Evolutionary conservation across 2,888 invertebrate species (phyloP).

Genomic region (Agrochola litura): DNA sequence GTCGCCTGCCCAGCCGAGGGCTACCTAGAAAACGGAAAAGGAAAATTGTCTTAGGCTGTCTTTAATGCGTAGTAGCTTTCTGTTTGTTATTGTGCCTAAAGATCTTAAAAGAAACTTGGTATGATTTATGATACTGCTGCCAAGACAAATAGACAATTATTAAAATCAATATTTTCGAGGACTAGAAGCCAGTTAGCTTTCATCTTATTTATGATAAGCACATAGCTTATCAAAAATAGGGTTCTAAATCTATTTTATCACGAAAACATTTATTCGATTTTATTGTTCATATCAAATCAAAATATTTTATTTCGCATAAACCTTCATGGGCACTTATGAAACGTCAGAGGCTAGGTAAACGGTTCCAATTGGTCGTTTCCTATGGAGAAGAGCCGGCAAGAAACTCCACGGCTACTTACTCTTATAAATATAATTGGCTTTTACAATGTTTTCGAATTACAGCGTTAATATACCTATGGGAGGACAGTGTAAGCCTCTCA

Average conservation of each 20-base stretch:
- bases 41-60: neutral
- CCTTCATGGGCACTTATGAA: too few relatives aligned
- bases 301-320: too few relatives aligned
- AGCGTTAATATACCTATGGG: too few relatives aligned
- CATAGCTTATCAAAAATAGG: neutral
- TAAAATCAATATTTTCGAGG: neutral
- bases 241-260: neutral
- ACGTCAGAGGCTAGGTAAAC: too few relatives aligned
- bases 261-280: neutral
- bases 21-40: conserved; percentile 87
- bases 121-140: neutral
- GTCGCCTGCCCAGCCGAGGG: conserved; percentile 97
- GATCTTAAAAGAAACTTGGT: neutral
- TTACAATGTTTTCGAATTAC: too few relatives aligned
- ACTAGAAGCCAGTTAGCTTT: neutral
- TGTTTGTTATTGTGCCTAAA: neutral
- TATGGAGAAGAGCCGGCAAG: too few relatives aligned
- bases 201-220: neutral
- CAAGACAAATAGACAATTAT: neutral
- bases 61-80: neutral
- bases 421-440: too few relatives aligned
- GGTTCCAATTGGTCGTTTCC: too few relatives aligned
- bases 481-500: too few relatives aligned
- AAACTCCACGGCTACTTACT: too few relatives aligned
- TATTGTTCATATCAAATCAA: too few relatives aligned